Base-by-base conservation (phyloP, 2,797 vertebrate species). In the Aplochiton taeniatus region DNA sequence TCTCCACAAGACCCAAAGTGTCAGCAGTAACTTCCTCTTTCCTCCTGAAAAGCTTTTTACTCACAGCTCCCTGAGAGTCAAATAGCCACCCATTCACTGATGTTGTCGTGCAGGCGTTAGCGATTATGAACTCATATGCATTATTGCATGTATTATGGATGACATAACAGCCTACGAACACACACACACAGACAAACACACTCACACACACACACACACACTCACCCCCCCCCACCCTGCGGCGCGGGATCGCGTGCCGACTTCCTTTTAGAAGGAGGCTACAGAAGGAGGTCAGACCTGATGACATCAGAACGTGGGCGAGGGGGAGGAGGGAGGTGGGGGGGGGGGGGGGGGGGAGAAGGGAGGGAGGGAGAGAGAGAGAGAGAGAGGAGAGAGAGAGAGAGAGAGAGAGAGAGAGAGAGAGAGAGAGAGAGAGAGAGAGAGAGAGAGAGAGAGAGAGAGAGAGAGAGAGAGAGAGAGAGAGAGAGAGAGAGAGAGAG, bases 281-380 rank as follows among this genome's bases (percentile, higher is more conserved):
- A 72, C 74, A 80, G 74, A 90, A 89, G 78, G 83, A 90, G 89
- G 87, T 90, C 89, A 90, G 86, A 88, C 82, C 69, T 88, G 88
- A 87, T 86, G 87, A 85, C 73, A 72, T 76, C 70, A 71, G 64
- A 78, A 83, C 76, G 80, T 81, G 78, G 85, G 83, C 72, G 83
- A 79, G 72, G 79, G 82, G 72, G 72, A 65, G 17, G 72, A 74
- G 49, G 72, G 83, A 80, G 65, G 66, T 77, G 50, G 51, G 67
- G 69, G 65, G 16, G 49, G 42, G 50, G 14, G 46, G 55, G 63
- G 58, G 55, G 57, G 48, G 14, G 31, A 56, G 14, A 2, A 6
- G 31, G 6, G 31, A 6, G 31, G 6, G 31, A 6, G 31, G 31
- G 6, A 31, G 31, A 31, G 2, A 6, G 6, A 6, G 31, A 6